These are phyloP conservation scores for Pontoporia blainvillei DNA, from an alignment of 2,113 vertebrate genomes.

Conservation along the genomic window DNA sequence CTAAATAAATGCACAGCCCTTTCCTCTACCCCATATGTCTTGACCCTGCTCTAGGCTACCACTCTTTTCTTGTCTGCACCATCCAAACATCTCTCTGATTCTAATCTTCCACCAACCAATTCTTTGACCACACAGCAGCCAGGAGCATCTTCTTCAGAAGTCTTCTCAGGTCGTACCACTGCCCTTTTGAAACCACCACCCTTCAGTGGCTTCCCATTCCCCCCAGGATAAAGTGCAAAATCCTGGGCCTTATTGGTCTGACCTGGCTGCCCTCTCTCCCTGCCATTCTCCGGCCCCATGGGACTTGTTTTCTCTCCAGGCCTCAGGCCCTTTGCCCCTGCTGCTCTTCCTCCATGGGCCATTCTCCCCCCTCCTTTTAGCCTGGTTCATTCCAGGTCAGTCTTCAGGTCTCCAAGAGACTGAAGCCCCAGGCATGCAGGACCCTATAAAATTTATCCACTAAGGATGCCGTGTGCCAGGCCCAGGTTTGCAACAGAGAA, in stretches of 20 bases:
- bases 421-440: not conserved
- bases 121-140: not conserved
- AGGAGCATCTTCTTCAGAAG: not conserved
- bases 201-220: not conserved
- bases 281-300: not conserved
- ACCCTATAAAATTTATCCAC: not conserved
- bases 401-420: not conserved
- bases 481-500: not conserved
- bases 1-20: not conserved
- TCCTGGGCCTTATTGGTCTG: not conserved
- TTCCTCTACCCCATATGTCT: accelerated
- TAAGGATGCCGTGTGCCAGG: not conserved
- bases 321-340: not conserved
- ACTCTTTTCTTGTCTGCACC: not conserved
- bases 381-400: not conserved
- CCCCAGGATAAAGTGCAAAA: not conserved
- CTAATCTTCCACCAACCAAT: not conserved
- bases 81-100: too few relatives aligned
- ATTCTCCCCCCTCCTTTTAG: not conserved
- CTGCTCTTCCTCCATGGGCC: not conserved
- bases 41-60: too few relatives aligned
- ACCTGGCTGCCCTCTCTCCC: not conserved
- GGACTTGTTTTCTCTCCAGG: not conserved
- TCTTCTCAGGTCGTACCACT: not conserved
- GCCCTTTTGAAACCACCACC: not conserved